Percentiles rank a stretch among this genome's conserved stretches.
Evolutionary conservation across 2,797 vertebrate genomes (phyloP).

Genomic region (Muraenolepis orangiensis): DNA sequence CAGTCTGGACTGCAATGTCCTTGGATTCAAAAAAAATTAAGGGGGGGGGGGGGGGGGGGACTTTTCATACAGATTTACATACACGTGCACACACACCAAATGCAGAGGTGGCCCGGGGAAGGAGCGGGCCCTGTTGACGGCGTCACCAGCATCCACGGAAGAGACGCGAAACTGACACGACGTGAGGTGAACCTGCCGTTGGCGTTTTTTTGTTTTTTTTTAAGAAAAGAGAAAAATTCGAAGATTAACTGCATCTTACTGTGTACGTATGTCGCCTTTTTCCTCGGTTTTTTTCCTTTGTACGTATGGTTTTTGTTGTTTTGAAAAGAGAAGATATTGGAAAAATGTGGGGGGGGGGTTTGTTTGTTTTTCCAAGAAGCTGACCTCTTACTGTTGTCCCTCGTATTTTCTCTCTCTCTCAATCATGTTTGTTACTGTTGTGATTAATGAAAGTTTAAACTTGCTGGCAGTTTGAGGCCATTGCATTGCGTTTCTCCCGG

Average conservation of each 20-base stretch:
- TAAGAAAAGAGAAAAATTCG: conserved; percentile 61
- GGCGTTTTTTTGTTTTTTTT: conserved; percentile 68
- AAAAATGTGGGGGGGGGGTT: conserved; percentile 69
- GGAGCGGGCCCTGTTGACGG: conserved; percentile 73
- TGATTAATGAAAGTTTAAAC: conserved; percentile 72
- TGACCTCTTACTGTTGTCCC: conserved; percentile 78
- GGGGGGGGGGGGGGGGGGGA: no score
- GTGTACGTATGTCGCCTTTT: conserved; percentile 58
- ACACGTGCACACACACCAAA: conserved; percentile 75
- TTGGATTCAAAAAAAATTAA: conserved; percentile 53
- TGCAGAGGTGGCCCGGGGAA: conserved; percentile 72
- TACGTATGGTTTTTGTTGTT: conserved; percentile 51
- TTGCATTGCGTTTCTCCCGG: conserved; percentile 69
- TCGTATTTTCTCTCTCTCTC: conserved; percentile 70
- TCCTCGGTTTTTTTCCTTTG: conserved; percentile 54
- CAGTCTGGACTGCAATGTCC: conserved; percentile 68
- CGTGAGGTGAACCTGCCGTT: conserved; percentile 69
- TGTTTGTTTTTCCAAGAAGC: conserved; percentile 71
- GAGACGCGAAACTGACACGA: conserved; percentile 63
- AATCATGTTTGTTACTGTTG: conserved; percentile 76
- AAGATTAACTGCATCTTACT: conserved; percentile 76
- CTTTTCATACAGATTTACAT: conserved; percentile 72
- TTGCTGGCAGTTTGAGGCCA: conserved; percentile 73
- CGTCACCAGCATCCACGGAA: conserved; percentile 68
- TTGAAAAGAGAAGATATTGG: conserved; percentile 72